Evolutionary conservation across 2,113 vertebrate genomes (phyloP).

Genomic region (Ameiurus melas): DNA sequence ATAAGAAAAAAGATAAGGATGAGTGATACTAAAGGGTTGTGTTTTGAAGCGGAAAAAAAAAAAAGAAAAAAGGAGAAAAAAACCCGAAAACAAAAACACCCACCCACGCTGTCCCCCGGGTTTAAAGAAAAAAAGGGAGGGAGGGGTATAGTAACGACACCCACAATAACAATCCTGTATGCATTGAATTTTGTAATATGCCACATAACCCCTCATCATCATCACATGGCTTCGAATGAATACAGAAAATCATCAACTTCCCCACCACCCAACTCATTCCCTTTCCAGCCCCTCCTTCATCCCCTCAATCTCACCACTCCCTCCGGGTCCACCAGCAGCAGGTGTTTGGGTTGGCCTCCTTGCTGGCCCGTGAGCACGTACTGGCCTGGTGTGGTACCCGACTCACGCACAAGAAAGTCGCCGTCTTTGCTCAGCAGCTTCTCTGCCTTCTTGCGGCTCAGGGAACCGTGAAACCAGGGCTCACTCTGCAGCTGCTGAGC

Average conservation of each 20-base stretch:
- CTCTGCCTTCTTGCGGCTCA: conserved; percentile 89
- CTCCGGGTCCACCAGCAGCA: conserved; percentile 94
- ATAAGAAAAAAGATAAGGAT: too few species aligned
- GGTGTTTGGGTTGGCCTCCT: conserved; percentile 90
- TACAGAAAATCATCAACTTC: background rate
- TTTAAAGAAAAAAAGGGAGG: too few species aligned
- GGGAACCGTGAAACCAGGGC: conserved; percentile 91
- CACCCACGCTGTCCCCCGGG: too few species aligned
- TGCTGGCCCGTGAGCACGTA: conserved; percentile 95
- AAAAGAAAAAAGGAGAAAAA: too few species aligned
- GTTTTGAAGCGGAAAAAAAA: too few species aligned
- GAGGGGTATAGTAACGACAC: background rate
- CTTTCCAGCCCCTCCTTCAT: background rate
- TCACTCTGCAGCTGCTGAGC: conserved; percentile 89
- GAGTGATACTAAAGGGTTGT: too few species aligned
- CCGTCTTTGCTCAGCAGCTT: conserved; percentile 86
- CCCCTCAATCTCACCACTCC: conserved; percentile 83
- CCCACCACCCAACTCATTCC: background rate
- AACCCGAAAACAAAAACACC: too few species aligned
- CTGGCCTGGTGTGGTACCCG: conserved; percentile 90
- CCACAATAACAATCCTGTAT: background rate
- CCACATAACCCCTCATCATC: background rate
- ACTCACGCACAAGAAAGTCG: conserved; percentile 95
- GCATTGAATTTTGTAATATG: background rate
- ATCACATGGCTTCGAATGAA: background rate